Percentiles rank a stretch among this genome's conserved stretches.
Conservation (phyloP, 2,888 invertebrate genomes). For the Meghimatium bilineatum region DNA sequence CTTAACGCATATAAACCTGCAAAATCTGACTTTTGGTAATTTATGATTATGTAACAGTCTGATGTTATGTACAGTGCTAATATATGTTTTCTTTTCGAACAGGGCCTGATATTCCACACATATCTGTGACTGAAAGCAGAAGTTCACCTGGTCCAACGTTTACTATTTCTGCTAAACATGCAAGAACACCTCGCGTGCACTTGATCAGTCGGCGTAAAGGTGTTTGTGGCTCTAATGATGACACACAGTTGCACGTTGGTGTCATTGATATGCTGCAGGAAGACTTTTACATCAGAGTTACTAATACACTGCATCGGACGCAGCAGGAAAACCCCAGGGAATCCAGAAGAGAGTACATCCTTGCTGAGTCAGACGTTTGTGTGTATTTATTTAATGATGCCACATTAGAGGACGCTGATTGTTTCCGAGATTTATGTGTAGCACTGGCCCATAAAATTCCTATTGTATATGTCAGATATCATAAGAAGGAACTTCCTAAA, state of each 20-base stretch:
- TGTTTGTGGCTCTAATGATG: neutral
- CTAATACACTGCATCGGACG: neutral
- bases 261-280: slow-evolving; percentile 34
- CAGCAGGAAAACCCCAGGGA: neutral
- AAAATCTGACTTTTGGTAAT: no score
- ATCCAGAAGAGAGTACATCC: neutral
- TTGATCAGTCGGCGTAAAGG: neutral
- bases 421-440: slow-evolving; percentile 28
- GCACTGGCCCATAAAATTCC: slow-evolving; percentile 35
- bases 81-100: neutral
- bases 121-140: slow-evolving; percentile 7
- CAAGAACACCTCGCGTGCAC: slow-evolving; percentile 34
- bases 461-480: slow-evolving; percentile 27
- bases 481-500: slow-evolving; percentile 11
- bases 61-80: no score
- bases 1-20: no score
- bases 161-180: slow-evolving; percentile 1
- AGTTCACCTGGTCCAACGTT: neutral
- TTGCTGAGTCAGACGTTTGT: slow-evolving; percentile 29
- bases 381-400: slow-evolving; percentile 33
- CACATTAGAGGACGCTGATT: slow-evolving; percentile 26
- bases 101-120: slow-evolving; percentile 19
- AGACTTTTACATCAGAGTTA: slow-evolving; percentile 27
- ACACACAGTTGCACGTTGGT: slow-evolving; percentile 19
- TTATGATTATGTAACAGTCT: no score